phyloP scores from a whole-genome alignment of 2,113 vertebrate genomes.

The Syrmaticus mikado region DNA sequence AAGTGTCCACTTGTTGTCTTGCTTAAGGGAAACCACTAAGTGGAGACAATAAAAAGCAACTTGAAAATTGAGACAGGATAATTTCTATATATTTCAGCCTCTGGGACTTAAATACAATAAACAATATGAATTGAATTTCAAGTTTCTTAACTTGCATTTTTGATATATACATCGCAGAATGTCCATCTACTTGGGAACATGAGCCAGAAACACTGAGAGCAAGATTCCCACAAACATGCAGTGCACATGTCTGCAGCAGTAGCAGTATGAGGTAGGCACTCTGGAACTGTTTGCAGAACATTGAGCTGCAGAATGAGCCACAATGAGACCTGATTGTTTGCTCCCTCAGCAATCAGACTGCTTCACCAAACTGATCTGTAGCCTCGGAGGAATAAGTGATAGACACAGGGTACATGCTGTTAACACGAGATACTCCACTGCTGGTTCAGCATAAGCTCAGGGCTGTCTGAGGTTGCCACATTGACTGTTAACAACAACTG shows the following conservation, averaged over 20 bases:
- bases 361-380: not conserved
- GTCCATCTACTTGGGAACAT: not conserved
- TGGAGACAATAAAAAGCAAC: not conserved
- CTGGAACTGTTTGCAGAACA: not conserved
- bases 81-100: not conserved
- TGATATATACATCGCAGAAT: not conserved
- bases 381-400: not conserved
- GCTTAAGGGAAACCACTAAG: slow-evolving; percentile 90
- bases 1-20: slow-evolving; percentile 81
- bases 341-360: not conserved
- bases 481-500: not conserved
- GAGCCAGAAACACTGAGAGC: not conserved
- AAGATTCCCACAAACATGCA: not conserved
- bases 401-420: accelerated
- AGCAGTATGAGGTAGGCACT: not conserved
- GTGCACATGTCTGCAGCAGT: not conserved
- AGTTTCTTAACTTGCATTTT: not conserved
- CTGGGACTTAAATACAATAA: not conserved
- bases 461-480: not conserved
- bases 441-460: not conserved
- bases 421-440: not conserved
- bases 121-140: not conserved
- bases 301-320: not conserved
- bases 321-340: not conserved
- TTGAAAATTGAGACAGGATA: not conserved